Evolutionary conservation across 2,113 vertebrate genomes (phyloP).

Genomic region (Poeciliopsis prolifica): DNA sequence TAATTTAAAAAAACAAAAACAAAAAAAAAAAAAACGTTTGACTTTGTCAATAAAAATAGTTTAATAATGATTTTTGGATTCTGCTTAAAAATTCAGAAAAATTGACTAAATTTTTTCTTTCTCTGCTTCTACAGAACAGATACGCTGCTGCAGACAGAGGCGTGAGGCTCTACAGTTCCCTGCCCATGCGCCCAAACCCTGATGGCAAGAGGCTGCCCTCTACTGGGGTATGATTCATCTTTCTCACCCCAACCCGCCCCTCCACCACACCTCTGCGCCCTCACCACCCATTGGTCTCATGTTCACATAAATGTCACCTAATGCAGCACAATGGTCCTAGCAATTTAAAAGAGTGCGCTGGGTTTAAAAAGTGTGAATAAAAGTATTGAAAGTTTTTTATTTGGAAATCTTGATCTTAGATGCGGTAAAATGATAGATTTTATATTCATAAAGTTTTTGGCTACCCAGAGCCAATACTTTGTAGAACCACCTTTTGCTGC

Average conservation of each 20-base stretch:
- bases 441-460: not conserved
- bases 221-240: constrained; percentile 79
- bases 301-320: constrained; percentile 7
- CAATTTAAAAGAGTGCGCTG: not conserved
- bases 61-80: not conserved
- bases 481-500: not conserved
- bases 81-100: not conserved
- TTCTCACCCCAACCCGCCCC: not conserved
- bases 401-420: not conserved
- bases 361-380: not conserved
- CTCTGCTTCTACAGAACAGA: constrained; percentile 76
- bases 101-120: constrained; percentile 28
- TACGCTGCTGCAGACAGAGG: constrained; percentile 79
- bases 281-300: constrained; percentile 30
- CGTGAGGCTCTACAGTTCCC: constrained; percentile 81
- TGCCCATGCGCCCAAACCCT: constrained; percentile 83
- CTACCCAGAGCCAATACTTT: not conserved
- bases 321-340: not conserved
- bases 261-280: constrained; percentile 6
- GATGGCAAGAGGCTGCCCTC: constrained; percentile 86
- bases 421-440: too few species aligned
- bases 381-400: not conserved
- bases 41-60: not conserved
- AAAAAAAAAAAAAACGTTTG: not conserved
- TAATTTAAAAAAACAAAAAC: not conserved